Base-by-base conservation (phyloP, 2,797 vertebrate genomes). In the Periparus ater region DNA sequence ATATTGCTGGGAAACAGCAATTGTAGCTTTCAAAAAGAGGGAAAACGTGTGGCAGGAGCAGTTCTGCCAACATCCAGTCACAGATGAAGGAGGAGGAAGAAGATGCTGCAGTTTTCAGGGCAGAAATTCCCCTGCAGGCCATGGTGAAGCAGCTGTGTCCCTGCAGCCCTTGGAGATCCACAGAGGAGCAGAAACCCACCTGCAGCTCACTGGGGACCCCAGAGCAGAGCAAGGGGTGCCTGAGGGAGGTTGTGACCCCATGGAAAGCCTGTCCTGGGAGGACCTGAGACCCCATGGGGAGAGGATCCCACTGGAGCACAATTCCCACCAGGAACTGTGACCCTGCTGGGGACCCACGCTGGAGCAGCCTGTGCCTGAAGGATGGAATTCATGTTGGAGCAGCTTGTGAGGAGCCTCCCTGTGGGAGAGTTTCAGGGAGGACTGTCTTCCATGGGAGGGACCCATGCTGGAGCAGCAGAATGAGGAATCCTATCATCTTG, bases 381-480 rank as follows among this genome's bases (percentile, higher is more conserved):
- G 15, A 3, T 11, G 29, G 29, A 48, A 32, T n/a, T 11, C 18
- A 4, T 2, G 8, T 5, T 53, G 50, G n/a, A n/a, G n/a, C n/a
- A n/a, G n/a, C 29, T 32, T 0, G 3, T 53, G 70, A 29, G 29
- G 57, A 63, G 6, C 57, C 65, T 15, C 8, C 1, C 26, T 36
- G 13, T 11, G 34, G n/a, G 15, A 50, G 67, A 50, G 51, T 18
- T 40, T 40, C 11, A 13, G n/a, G 18, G n/a, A 74, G 42, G 18
- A 16, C 5, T 51, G 18, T 66, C 2, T n/a, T 18, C 47, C 0
- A 0, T 71, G 30, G 15, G 48, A 67, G 9, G 10, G 42, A 44
- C 20, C 29, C 8, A 6, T 4, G 7, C 25, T 80, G 30, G 30
- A 54, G 38, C 45, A 77, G 44, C n/a, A 45, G 25, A 40, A 17